Evolutionary conservation across 2,888 invertebrate species (phyloP).

Genomic region (Andricus curvator): DNA sequence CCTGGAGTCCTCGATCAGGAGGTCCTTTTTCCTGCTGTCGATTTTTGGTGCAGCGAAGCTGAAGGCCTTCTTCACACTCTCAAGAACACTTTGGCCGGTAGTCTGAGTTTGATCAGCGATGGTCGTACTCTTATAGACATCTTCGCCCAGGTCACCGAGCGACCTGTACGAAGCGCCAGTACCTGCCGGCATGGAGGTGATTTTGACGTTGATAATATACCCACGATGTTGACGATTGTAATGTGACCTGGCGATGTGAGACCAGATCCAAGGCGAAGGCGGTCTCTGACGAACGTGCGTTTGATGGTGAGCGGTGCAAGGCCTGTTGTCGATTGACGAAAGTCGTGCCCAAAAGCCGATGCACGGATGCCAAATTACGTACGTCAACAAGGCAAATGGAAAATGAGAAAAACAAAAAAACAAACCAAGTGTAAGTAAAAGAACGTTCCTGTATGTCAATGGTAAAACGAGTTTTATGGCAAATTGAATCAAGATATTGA

Average conservation of each 20-base stretch:
- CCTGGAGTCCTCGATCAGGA: conserved; percentile 74
- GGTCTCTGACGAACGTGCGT: conserved; percentile 42
- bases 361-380: conserved; percentile 68
- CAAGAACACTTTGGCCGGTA: conserved; percentile 80
- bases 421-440: conserved; percentile 30
- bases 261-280: conserved; percentile 33
- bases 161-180: conserved; percentile 84
- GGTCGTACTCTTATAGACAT: conserved; percentile 84
- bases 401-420: conserved; percentile 62
- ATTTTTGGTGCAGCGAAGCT: conserved; percentile 78
- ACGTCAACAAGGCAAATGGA: conserved; percentile 74
- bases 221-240: conserved; percentile 49
- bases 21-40: conserved; percentile 76
- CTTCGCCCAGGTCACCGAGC: conserved; percentile 80
- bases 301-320: conserved; percentile 52
- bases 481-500: conserved; percentile 44
- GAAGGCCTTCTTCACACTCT: conserved; percentile 83
- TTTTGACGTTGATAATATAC: conserved; percentile 46
- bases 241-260: conserved; percentile 31
- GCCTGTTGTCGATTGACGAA: conserved; percentile 37
- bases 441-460: not conserved
- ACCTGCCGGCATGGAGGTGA: conserved; percentile 82
- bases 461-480: conserved; percentile 45
- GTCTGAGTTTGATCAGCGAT: conserved; percentile 80
- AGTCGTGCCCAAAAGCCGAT: conserved; percentile 68